phyloP scores from a whole-genome alignment of 37 sponge, comb jelly and placozoan genomes.

The Spongilla lacustris region DNA sequence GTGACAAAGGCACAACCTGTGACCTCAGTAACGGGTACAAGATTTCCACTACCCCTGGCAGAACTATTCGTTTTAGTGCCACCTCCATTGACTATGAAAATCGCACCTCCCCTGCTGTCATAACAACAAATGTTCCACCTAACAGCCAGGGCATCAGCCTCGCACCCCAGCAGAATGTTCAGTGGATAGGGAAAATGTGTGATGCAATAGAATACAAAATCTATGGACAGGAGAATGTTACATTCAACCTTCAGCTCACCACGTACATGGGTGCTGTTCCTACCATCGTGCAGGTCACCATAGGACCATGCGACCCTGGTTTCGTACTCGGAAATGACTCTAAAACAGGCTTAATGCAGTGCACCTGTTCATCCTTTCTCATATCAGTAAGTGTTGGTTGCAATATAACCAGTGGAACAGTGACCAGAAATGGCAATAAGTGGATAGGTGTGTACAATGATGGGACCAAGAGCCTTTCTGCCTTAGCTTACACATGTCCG shows the following conservation, averaged over 20 bases:
- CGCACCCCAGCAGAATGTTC: no score
- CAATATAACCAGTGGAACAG: background rate
- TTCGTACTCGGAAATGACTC: no score
- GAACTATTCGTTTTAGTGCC: no score
- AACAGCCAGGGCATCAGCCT: no score
- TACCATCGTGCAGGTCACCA: no score
- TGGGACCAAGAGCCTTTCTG: background rate
- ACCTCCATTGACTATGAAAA: no score
- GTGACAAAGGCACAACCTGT: no score
- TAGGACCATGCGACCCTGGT: no score
- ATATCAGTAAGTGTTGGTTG: background rate
- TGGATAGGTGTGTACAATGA: conserved; percentile 33
- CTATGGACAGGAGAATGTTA: conserved; percentile 20
- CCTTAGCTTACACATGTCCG: conserved; percentile 13
- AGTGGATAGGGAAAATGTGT: background rate
- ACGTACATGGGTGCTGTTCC: background rate
- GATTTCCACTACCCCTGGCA: no score
- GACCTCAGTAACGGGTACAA: no score
- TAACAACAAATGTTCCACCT: no score
- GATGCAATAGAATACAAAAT: conserved; percentile 7
- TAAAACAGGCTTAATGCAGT: background rate
- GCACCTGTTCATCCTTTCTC: conserved; percentile 11
- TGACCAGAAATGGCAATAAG: background rate
- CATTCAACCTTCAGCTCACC: background rate
- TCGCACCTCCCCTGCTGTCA: no score